These are phyloP conservation scores for Thumatha senex DNA, from an alignment of 2,888 invertebrate genomes.

Conservation along the genomic window DNA sequence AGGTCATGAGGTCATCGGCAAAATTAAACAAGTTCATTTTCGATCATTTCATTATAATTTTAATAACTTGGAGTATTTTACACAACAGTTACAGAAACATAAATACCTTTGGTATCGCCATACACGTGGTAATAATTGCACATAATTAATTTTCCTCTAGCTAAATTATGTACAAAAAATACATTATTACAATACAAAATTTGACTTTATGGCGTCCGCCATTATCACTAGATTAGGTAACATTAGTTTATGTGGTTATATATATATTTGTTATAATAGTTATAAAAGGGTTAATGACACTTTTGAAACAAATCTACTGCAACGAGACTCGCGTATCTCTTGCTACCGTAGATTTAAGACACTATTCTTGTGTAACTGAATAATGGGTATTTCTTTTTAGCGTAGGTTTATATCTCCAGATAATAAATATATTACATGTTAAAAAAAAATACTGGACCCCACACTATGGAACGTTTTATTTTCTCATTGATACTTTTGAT, in stretches of 20 bases:
- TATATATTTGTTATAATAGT: constrained; percentile 34
- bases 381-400: too few species aligned
- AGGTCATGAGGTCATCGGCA: too few species aligned
- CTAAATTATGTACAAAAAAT: constrained; percentile 80
- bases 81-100: constrained; percentile 79
- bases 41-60: constrained; percentile 54
- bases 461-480: too few species aligned
- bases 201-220: constrained; percentile 34
- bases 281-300: constrained; percentile 40
- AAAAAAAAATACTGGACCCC: background rate
- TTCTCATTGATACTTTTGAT: too few species aligned
- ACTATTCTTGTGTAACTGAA: background rate
- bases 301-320: background rate
- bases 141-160: constrained; percentile 71
- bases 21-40: constrained; percentile 11
- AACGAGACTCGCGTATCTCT: background rate
- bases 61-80: constrained; percentile 77
- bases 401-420: too few species aligned
- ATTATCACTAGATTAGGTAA: constrained; percentile 61
- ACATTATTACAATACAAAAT: constrained; percentile 71
- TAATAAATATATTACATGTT: too few species aligned
- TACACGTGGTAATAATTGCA: constrained; percentile 76
- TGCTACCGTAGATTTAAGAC: background rate
- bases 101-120: constrained; percentile 80
- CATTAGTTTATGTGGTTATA: constrained; percentile 50